Base-by-base conservation (phyloP, 2,888 invertebrate genomes). In the Tetragnatha montana region DNA sequence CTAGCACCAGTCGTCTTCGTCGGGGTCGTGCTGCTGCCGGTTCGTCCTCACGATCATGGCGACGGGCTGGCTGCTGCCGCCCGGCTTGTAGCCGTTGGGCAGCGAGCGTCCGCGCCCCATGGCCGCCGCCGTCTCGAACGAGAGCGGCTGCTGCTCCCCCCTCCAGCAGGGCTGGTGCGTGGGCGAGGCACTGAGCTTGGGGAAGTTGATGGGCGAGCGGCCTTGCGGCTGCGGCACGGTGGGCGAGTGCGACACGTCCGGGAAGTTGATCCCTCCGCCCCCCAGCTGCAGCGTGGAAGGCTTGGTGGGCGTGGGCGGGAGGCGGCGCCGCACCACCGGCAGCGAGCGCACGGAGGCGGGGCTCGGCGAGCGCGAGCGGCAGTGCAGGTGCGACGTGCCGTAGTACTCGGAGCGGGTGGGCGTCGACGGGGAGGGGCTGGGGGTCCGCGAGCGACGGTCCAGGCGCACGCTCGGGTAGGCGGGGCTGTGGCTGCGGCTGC, bases 111-210 rank as follows among this genome's bases (percentile, higher is more conserved):
- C 35, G 92, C 96, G 95, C 87, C 96, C 96, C 94, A 96, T 95
- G 91, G 96, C 96, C 92, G 96, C 95, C 92, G 96, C 97, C 94
- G 96, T 97, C 94, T 96, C 96, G 94, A 96, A 96, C 93, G 96
- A 96, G 92, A 96, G 94, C 60, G 76, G 80, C 75, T 82, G 82
- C 83, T 82, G 88, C 51, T 68, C 68, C 50, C 70, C 75, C 71
- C 91, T 82, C 93, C 92, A 89, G 92, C 49, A 69, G 79, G 79
- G 71, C 21, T 68, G 92, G 94, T 97, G 97, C 93, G 98, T 98
- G 92, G 98, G 98, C 93, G 98, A 98, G 93, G 98, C 96, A 95
- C 97, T 98, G 94, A 98, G 95, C 95, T 97, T 97, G 93, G 98
- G 97, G 94, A 98, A 98, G 94, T 98, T 98, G 93, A 97, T 94